phyloP scores from a whole-genome alignment of 1,140 invertebrate species.

The Drosophila rufa region DNA sequence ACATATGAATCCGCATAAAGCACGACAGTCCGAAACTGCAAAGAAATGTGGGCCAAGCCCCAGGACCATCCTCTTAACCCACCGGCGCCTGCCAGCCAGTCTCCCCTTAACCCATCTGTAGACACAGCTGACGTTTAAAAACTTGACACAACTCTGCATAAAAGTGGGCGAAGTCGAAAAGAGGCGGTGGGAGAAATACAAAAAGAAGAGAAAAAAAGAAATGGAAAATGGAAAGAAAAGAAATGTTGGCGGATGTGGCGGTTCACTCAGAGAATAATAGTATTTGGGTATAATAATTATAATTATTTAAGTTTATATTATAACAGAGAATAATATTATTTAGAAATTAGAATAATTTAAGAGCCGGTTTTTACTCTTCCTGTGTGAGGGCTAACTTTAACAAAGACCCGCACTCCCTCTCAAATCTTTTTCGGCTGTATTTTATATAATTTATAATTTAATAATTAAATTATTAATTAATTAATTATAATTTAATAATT shows the following conservation, averaged over 20 bases:
- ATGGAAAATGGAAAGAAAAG: conserved; percentile 58
- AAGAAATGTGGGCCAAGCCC: conserved; percentile 65
- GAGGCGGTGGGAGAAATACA: conserved; percentile 14
- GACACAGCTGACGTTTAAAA: conserved; percentile 68
- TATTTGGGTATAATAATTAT: too few relatives aligned
- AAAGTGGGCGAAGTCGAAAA: conserved; percentile 12
- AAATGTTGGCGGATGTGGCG: conserved; percentile 61
- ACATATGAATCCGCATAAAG: conserved; percentile 73
- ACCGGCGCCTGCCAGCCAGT: conserved; percentile 5
- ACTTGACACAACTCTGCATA: conserved; percentile 68
- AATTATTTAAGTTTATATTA: too few relatives aligned
- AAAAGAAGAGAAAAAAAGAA: conserved; percentile 4
- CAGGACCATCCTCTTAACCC: conserved; percentile 40
- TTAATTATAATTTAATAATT: too few relatives aligned
- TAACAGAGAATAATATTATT: too few relatives aligned
- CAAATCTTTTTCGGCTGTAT: too few relatives aligned
- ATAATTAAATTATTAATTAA: too few relatives aligned
- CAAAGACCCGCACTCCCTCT: too few relatives aligned
- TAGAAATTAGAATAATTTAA: too few relatives aligned
- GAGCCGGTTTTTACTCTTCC: too few relatives aligned
- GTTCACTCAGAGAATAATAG: conserved; percentile 16
- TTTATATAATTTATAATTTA: too few relatives aligned
- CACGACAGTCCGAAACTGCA: conserved; percentile 55
- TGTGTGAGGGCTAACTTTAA: too few relatives aligned
- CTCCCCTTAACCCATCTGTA: conserved; percentile 30